Evolutionary conservation across 2,888 invertebrate species (phyloP).

Genomic region (Trilocha varians): DNA sequence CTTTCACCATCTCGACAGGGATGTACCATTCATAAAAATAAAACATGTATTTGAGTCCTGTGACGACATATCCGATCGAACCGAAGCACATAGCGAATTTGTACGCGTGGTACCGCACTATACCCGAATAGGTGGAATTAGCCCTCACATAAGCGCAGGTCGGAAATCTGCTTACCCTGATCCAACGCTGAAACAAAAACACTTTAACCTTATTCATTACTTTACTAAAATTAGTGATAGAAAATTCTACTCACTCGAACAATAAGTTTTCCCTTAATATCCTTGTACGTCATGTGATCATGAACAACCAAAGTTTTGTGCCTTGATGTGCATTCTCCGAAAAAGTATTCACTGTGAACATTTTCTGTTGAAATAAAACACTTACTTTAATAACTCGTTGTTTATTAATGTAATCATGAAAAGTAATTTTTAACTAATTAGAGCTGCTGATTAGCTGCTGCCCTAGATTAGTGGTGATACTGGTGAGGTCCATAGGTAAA

Average conservation of each 20-base stretch:
- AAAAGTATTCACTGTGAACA: slow-evolving; percentile 16
- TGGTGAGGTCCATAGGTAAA: no score
- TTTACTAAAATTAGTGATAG: background rate
- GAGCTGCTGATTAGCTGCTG: no score
- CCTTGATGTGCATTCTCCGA: slow-evolving; percentile 10
- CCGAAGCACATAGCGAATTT: slow-evolving; percentile 23
- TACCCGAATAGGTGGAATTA: slow-evolving; percentile 13
- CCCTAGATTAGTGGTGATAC: no score
- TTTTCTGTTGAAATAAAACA: slow-evolving; percentile 8
- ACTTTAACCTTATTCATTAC: background rate
- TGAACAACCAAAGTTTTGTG: slow-evolving; percentile 5
- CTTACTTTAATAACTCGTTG: no score
- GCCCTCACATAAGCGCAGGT: slow-evolving; percentile 17
- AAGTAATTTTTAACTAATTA: no score
- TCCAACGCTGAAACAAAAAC: slow-evolving; percentile 14
- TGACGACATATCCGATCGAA: slow-evolving; percentile 12
- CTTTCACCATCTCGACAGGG: slow-evolving; percentile 18
- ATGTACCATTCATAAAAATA: slow-evolving; percentile 25
- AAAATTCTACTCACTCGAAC: slow-evolving; percentile 16
- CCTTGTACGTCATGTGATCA: slow-evolving; percentile 6
- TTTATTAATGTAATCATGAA: no score
- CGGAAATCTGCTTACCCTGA: slow-evolving; percentile 6
- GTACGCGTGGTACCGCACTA: slow-evolving; percentile 15
- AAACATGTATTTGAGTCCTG: background rate
- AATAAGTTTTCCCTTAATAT: slow-evolving; percentile 14